These are phyloP conservation scores for Bembecia ichneumoniformis DNA, from an alignment of 2,888 invertebrate genomes.

Conservation along the genomic window DNA sequence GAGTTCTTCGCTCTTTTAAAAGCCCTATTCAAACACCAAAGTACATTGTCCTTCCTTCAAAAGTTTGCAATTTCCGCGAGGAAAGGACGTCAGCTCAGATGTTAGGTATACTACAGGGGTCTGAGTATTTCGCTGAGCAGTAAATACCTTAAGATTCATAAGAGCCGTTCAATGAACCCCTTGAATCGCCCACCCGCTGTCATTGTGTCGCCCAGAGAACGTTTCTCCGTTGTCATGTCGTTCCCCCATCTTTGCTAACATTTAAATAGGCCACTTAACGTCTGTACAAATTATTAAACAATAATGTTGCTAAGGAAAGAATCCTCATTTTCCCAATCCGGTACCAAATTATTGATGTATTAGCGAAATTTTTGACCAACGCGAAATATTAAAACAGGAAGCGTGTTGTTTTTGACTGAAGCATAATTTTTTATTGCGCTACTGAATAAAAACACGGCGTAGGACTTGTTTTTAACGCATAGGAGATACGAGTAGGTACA, in stretches of 20 bases:
- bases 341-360: too few species aligned
- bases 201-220: conserved; percentile 47
- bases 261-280: too few species aligned
- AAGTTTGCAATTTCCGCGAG: conserved; percentile 27
- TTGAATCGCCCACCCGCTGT: conserved; percentile 50
- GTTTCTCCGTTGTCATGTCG: conserved; percentile 49
- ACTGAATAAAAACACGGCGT: not conserved
- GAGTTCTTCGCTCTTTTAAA: conserved; percentile 34
- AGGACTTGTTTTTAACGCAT: not conserved
- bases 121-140: conserved; percentile 31
- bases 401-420: not conserved
- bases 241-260: conserved; percentile 4
- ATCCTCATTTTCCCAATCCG: too few species aligned
- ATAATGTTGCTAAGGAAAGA: too few species aligned
- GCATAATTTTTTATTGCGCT: not conserved
- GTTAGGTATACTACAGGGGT: conserved; percentile 21
- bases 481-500: too few species aligned
- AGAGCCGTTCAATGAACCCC: conserved; percentile 60
- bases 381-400: not conserved
- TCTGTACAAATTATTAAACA: too few species aligned
- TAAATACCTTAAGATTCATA: conserved; percentile 51
- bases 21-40: conserved; percentile 32
- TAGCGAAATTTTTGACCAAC: too few species aligned
- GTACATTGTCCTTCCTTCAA: conserved; percentile 27
- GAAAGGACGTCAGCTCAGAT: conserved; percentile 11